Percentiles rank a stretch among this genome's conserved stretches.
Evolutionary conservation across 2,888 invertebrate species (phyloP).

Genomic region (Nudaria mundana): DNA sequence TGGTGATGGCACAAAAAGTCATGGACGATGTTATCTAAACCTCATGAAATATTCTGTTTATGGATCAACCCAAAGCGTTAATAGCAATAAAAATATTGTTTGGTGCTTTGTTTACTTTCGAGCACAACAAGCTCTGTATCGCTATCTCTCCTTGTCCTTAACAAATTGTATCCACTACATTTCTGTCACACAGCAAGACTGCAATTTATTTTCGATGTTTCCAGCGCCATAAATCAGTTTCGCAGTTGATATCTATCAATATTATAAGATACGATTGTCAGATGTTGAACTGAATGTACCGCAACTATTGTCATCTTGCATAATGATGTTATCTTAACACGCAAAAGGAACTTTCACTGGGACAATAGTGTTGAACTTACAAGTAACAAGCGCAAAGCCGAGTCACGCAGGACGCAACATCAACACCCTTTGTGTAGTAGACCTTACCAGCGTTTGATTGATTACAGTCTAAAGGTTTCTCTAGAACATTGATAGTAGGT

Average conservation of each 20-base stretch:
- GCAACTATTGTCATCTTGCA: conserved; percentile 30
- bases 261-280: conserved; percentile 11
- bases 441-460: conserved; percentile 40
- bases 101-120: no score
- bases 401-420: conserved; percentile 57
- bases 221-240: no score
- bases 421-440: conserved; percentile 32
- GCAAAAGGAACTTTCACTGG: conserved; percentile 71
- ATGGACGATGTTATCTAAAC: no score
- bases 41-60: no score
- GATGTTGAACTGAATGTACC: conserved; percentile 17
- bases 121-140: no score
- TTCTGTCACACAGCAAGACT: no score
- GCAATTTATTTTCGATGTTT: conserved; percentile 3
- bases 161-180: no score
- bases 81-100: no score
- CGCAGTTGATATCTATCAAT: conserved; percentile 10
- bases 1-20: no score
- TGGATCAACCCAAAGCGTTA: background rate
- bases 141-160: no score
- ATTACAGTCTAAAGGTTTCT: conserved; percentile 48
- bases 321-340: conserved; percentile 59
- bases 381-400: conserved; percentile 50
- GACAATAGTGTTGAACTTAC: conserved; percentile 57
- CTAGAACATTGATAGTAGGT: conserved; percentile 11